Percentiles rank a stretch among this genome's conserved stretches.
phyloP scores from a whole-genome alignment of 2,888 invertebrate genomes.

The Geophilus truncorum region DNA sequence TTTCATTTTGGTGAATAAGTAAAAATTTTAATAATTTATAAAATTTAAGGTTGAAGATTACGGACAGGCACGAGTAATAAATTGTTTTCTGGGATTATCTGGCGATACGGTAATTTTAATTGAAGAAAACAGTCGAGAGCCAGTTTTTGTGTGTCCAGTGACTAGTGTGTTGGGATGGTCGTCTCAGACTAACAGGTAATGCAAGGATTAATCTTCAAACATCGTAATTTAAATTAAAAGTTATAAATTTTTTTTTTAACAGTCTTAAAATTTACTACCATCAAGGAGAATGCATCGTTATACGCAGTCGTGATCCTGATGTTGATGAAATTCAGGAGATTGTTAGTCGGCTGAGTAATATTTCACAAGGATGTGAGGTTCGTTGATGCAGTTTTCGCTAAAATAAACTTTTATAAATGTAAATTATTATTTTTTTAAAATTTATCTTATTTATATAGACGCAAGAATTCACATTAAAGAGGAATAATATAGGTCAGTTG shows the following conservation, averaged over 20 bases:
- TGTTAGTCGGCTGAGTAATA: conserved; percentile 70
- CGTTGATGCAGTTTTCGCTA: no score
- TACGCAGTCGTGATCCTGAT: conserved; percentile 64
- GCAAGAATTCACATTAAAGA: conserved; percentile 71
- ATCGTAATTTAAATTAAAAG: not conserved
- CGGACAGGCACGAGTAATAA: conserved; percentile 52
- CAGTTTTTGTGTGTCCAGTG: conserved; percentile 80
- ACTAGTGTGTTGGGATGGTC: conserved; percentile 72
- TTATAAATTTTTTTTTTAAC: conserved; percentile 40
- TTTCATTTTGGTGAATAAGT: not conserved
- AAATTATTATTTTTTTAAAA: no score
- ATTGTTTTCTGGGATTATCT: conserved; percentile 79
- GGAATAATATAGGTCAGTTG: conserved; percentile 76
- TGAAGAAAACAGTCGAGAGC: conserved; percentile 73
- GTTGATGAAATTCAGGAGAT: conserved; percentile 67
- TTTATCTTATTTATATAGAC: conserved; percentile 50
- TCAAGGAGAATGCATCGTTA: conserved; percentile 84
- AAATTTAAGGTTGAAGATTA: conserved; percentile 46
- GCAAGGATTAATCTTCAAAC: no score
- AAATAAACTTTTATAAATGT: no score
- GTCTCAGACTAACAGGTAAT: conserved; percentile 54
- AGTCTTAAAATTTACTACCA: conserved; percentile 82
- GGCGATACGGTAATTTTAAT: conserved; percentile 80
- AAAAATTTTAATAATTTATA: not conserved
- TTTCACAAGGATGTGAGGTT: conserved; percentile 61